These are phyloP conservation scores for Mesorhabditis sp. DNA, from an alignment of 2,888 invertebrate species.

Conservation along the genomic window DNA sequence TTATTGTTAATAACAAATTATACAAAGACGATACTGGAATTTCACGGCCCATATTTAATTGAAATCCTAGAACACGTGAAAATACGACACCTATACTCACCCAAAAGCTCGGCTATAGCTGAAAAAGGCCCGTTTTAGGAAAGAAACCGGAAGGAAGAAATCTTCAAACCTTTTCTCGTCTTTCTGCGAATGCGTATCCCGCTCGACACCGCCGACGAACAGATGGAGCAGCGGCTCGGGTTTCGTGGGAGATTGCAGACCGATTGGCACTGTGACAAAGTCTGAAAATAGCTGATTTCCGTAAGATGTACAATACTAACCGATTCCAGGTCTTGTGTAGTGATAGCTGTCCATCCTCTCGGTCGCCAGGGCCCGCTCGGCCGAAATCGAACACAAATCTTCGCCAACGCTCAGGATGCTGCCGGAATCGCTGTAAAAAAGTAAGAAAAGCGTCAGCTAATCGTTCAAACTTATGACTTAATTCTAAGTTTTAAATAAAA, in stretches of 20 bases:
- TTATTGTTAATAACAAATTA: neutral
- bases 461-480: neutral
- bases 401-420: neutral
- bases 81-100: neutral
- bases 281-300: constrained; percentile 10
- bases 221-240: constrained; percentile 13
- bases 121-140: neutral
- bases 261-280: constrained; percentile 20
- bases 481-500: neutral
- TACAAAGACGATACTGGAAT: too few relatives aligned
- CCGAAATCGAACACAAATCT: constrained; percentile 4
- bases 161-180: neutral
- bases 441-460: neutral
- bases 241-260: constrained; percentile 10
- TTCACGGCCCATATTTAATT: too few relatives aligned
- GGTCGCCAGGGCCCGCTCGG: neutral
- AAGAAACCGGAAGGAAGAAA: neutral
- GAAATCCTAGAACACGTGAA: too few relatives aligned
- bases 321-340: neutral
- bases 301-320: neutral
- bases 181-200: constrained; percentile 8
- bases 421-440: neutral
- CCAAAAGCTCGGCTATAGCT: neutral
- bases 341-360: neutral
- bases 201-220: constrained; percentile 21